Percentiles rank a stretch among this genome's conserved stretches.
These are phyloP conservation scores for Lycia hirtaria DNA, from an alignment of 2,888 invertebrate species.

Conservation along the genomic window DNA sequence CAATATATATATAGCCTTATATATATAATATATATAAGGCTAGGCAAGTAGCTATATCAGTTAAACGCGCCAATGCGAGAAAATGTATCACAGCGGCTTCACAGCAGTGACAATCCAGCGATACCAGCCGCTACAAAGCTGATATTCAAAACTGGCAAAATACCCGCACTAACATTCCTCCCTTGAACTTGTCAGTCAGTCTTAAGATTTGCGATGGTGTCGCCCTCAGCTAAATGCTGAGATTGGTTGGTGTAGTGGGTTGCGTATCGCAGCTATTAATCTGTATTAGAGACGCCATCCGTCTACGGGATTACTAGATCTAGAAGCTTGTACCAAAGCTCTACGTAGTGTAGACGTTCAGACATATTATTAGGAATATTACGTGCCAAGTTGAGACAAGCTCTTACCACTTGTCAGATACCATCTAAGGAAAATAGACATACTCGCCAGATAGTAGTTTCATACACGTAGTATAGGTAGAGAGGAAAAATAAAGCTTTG, in stretches of 20 bases:
- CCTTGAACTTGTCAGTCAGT: no score
- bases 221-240: background rate
- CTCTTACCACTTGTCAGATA: background rate
- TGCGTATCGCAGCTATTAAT: slow-evolving; percentile 40
- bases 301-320: slow-evolving; percentile 40
- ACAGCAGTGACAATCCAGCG: slow-evolving; percentile 4
- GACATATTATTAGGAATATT: slow-evolving; percentile 10
- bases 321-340: slow-evolving; percentile 3
- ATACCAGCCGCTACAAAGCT: background rate
- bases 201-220: background rate
- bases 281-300: slow-evolving; percentile 45
- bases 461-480: no score
- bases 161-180: background rate
- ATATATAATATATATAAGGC: no score
- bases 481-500: no score
- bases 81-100: slow-evolving; percentile 7
- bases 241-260: slow-evolving; percentile 18
- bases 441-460: no score
- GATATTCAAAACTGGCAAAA: background rate
- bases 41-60: background rate
- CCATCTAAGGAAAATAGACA: background rate
- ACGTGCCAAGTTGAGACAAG: background rate
- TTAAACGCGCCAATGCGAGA: background rate
- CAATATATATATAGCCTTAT: no score
- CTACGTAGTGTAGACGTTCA: background rate